phyloP scores from a whole-genome alignment of 2,113 vertebrate species.

The Vombatus ursinus region DNA sequence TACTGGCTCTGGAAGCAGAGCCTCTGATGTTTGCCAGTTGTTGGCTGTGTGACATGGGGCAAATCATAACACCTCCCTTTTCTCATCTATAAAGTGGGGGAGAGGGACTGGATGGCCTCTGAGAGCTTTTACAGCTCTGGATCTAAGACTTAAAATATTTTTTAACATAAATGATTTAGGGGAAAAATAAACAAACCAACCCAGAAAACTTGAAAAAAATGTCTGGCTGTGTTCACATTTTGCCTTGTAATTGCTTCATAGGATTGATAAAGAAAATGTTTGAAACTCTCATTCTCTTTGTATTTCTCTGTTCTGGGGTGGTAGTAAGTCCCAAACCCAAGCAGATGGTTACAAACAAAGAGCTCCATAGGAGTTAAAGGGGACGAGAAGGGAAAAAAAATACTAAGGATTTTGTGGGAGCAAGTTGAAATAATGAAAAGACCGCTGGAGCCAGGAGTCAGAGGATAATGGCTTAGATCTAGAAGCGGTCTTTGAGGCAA shows the following conservation, averaged over 20 bases:
- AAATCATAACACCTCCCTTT: background rate
- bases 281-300: background rate
- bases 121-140: background rate
- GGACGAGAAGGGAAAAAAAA: background rate
- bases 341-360: background rate
- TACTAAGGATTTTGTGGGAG: background rate
- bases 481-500: background rate
- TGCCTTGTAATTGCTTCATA: background rate
- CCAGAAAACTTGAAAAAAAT: background rate
- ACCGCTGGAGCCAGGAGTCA: background rate
- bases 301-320: background rate
- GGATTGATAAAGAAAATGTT: background rate
- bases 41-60: background rate
- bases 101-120: background rate
- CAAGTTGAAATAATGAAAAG: background rate
- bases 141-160: background rate
- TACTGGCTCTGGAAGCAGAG: background rate
- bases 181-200: background rate
- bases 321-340: background rate
- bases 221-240: background rate
- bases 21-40: background rate
- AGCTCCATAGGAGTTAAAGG: background rate
- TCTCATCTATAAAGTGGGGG: background rate
- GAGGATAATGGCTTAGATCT: background rate
- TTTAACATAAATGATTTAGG: background rate